Percentiles rank a stretch among this genome's conserved stretches.
phyloP scores from a whole-genome alignment of 2,797 vertebrate species.

The Urosaurus nigricauda region DNA sequence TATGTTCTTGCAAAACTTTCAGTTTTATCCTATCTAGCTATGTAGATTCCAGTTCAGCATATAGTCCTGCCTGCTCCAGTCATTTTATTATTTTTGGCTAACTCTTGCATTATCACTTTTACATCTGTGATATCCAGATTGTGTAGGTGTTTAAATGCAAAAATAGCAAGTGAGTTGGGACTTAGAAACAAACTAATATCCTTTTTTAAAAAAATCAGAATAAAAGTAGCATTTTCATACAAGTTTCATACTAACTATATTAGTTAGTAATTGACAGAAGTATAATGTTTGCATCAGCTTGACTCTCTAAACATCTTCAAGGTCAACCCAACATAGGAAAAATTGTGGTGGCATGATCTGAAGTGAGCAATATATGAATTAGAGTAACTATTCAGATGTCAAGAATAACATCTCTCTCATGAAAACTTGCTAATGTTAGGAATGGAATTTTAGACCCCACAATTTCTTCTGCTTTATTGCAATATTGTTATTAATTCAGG shows the following conservation, averaged over 20 bases:
- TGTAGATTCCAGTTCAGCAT: conserved; percentile 20
- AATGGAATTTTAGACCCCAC: neutral
- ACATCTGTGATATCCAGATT: neutral
- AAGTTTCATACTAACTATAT: too few species aligned
- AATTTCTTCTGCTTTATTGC: neutral
- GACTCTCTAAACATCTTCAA: neutral
- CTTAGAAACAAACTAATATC: neutral
- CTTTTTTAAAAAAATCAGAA: neutral
- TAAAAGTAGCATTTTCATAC: neutral
- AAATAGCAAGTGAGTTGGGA: neutral
- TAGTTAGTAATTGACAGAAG: neutral
- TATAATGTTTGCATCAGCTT: too few species aligned
- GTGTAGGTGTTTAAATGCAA: neutral
- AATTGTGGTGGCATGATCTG: neutral
- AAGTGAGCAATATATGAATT: neutral
- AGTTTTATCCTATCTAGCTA: neutral
- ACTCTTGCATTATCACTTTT: neutral
- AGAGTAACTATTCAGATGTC: neutral
- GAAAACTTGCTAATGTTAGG: neutral
- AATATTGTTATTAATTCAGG: neutral
- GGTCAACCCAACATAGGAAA: neutral
- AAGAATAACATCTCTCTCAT: neutral
- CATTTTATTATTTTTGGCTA: neutral
- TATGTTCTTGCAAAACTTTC: conserved; percentile 59
- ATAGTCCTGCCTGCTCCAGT: neutral